phyloP scores from a whole-genome alignment of 2,113 vertebrate genomes.

The Cyprinodon brontotheroides region DNA sequence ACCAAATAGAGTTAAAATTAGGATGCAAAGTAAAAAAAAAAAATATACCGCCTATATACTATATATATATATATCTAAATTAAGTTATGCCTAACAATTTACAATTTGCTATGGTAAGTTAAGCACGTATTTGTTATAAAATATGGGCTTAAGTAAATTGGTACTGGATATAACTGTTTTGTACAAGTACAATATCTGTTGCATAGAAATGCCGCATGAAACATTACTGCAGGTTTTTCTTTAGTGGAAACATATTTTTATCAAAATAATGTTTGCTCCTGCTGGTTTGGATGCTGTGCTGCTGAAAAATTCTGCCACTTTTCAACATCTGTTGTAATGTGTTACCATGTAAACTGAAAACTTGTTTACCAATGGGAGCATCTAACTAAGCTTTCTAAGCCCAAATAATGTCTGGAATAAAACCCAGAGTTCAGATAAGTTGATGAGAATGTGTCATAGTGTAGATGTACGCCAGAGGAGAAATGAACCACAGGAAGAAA shows the following conservation, averaged over 20 bases:
- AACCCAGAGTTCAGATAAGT: background rate
- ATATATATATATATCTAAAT: background rate
- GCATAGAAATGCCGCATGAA: background rate
- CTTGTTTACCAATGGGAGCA: conserved; percentile 3
- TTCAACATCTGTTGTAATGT: conserved; percentile 8
- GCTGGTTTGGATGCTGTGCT: background rate
- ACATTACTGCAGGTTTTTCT: background rate
- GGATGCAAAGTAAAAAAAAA: no score
- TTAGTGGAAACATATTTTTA: background rate
- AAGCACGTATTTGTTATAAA: no score
- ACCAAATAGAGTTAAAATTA: no score
- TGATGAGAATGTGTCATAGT: conserved; percentile 1
- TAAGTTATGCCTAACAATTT: background rate
- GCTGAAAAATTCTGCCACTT: background rate
- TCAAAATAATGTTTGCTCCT: background rate
- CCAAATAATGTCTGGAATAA: conserved; percentile 5
- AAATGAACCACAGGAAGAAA: background rate
- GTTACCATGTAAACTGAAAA: conserved; percentile 7
- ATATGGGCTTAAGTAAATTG: no score
- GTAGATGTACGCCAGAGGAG: background rate
- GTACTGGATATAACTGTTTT: background rate
- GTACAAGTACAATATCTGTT: background rate
- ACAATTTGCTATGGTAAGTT: background rate
- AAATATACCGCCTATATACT: no score
- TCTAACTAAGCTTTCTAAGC: conserved; percentile 1